Evolutionary conservation across 2,888 invertebrate species (phyloP), one percentile per base, ranked within the genome.

Genomic region (Pterostichus niger): DNA sequence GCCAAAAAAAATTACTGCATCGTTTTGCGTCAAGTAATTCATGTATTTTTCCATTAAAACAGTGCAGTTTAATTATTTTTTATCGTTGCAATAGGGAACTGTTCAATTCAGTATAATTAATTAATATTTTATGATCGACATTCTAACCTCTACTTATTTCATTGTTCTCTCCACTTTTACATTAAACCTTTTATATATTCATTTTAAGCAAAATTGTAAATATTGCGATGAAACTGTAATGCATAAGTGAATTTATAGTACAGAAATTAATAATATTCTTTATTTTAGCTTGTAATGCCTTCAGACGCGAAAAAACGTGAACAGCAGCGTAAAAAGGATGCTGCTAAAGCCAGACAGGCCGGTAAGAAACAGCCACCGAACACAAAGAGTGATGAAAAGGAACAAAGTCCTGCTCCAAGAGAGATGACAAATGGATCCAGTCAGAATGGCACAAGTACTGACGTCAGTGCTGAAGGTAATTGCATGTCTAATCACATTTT

Each of bases 301-400:
- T 99, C 99, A 87, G 99, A 99, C 91, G 95, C 98, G 46, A 99
- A 99, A 91, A 99, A 99, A 93, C 97, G 98, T 89, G 96, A 98
- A 89, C 98, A 97, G 89, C 97, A 97, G 89, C 97, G 98, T 90
- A 99, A 99, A 91, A 99, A 99, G 90, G 98, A 98, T 86, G 97
- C 97, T 79, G 96, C 96, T 4, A 96, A 95, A 88, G 94, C 93
- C 84, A 93, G 95, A 84, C 92, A 92, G 86, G 85, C 87, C 84
- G 89, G 88, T 10, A 91, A 91, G 86, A 91, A 90, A 85, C 68
- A 71, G 10, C 85, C 85, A 91, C 92, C 86, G 89, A 91, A 68
- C 89, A 92, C 90, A 81, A 89, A 90, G 73, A 90, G 90, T 24
- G 92, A 92, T 2, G 91, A 92, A 83, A 93, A 93, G 86, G 93